These are phyloP conservation scores for Caenorhabditis briggsae DNA, from an alignment of 1,140 invertebrate species.

Conservation along the genomic window DNA sequence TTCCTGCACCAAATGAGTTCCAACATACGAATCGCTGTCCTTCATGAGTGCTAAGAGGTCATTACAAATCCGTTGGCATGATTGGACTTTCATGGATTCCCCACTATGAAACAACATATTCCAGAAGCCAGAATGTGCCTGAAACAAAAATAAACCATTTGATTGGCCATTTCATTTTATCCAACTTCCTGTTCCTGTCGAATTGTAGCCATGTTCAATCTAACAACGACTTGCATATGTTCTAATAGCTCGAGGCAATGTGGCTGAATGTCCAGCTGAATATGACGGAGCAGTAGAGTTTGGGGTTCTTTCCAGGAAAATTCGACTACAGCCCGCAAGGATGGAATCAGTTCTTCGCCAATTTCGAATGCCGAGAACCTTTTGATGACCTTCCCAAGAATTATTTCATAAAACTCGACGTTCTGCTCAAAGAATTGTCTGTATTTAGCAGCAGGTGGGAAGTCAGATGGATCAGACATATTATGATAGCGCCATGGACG, in stretches of 20 bases:
- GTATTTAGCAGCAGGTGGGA: neutral
- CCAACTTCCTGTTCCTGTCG: neutral
- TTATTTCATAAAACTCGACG: conserved; percentile 35
- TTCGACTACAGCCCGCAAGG: conserved; percentile 31
- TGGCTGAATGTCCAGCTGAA: conserved; percentile 44
- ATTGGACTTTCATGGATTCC: neutral
- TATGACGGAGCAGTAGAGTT: conserved; percentile 10
- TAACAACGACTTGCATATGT: conserved; percentile 37
- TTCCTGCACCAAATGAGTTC: conserved; percentile 28
- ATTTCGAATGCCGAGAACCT: conserved; percentile 53
- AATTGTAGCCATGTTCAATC: neutral
- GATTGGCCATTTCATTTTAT: neutral
- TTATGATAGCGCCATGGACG: conserved; percentile 57
- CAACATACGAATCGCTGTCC: conserved; percentile 38
- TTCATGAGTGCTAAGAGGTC: neutral
- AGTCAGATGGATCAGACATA: neutral
- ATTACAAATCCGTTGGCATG: neutral
- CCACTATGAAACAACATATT: neutral
- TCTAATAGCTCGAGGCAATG: conserved; percentile 19
- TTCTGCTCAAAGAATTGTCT: conserved; percentile 51
- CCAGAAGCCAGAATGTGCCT: conserved; percentile 13
- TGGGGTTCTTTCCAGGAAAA: conserved; percentile 58
- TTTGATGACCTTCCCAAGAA: conserved; percentile 54
- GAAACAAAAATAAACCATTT: neutral
- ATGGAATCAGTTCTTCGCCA: neutral